A percentile compares a stretch with the other conserved stretches of the same genome.
Conservation (phyloP, 2,888 invertebrate species). For the Drosophila cracens region DNA sequence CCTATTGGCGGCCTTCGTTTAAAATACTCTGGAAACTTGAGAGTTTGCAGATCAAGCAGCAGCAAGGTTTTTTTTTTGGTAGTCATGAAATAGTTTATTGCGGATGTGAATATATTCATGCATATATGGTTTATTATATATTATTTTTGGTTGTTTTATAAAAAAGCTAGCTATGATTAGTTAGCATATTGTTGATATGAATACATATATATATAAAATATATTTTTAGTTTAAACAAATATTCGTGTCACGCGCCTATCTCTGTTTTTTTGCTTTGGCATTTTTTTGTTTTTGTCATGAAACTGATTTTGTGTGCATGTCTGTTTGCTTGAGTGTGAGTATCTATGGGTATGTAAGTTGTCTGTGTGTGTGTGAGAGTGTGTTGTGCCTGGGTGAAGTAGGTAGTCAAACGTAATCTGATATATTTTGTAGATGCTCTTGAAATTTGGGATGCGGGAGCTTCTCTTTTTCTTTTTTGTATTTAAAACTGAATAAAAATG, state of each 20-base stretch:
- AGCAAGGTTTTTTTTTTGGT: not conserved
- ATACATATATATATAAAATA: not conserved
- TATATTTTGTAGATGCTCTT: constrained; percentile 58
- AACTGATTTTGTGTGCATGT: constrained; percentile 50
- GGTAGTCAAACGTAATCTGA: constrained; percentile 72
- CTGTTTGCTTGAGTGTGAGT: constrained; percentile 14
- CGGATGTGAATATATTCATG: not conserved
- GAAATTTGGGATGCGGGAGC: constrained; percentile 40
- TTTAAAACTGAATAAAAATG: constrained; percentile 15
- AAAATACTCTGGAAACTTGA: not conserved
- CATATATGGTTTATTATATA: not conserved
- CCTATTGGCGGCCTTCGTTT: constrained; percentile 4
- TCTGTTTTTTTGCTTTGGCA: constrained; percentile 12
- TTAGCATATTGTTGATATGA: not conserved
- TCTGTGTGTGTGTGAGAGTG: constrained; percentile 7
- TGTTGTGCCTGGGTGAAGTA: constrained; percentile 36
- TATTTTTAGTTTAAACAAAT: not conserved
- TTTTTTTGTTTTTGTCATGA: constrained; percentile 56
- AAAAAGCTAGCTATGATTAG: not conserved
- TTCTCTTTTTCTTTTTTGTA: not conserved
- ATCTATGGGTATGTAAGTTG: constrained; percentile 18
- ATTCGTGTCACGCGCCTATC: constrained; percentile 4
- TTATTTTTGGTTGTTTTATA: not conserved
- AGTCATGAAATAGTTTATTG: not conserved
- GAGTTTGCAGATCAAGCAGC: not conserved